These are phyloP conservation scores for Timandra comae DNA, from an alignment of 2,888 invertebrate genomes.

Conservation along the genomic window DNA sequence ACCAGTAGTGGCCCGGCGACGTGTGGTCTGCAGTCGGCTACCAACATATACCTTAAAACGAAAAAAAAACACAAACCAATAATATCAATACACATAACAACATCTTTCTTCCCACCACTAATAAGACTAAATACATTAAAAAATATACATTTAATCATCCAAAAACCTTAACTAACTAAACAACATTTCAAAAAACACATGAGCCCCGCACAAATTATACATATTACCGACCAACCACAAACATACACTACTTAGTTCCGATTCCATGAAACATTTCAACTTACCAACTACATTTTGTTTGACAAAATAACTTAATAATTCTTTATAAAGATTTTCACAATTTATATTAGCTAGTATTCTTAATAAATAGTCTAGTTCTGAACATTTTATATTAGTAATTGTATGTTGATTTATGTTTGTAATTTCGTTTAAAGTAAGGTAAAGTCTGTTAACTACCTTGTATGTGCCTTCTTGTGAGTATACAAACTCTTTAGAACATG, in stretches of 20 bases:
- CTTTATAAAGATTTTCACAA: constrained; percentile 20
- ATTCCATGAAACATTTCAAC: constrained; percentile 28
- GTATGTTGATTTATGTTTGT: too few species aligned
- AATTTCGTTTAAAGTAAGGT: background rate
- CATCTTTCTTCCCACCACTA: background rate
- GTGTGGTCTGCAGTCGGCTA: too few species aligned
- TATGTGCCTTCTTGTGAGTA: constrained; percentile 1
- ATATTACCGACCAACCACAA: constrained; percentile 58
- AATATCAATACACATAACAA: too few species aligned
- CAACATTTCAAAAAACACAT: constrained; percentile 29
- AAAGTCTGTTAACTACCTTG: background rate
- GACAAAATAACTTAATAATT: constrained; percentile 30
- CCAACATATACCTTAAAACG: too few species aligned
- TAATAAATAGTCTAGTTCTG: constrained; percentile 36
- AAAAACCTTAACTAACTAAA: constrained; percentile 7
- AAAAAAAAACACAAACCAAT: too few species aligned
- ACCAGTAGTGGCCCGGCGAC: too few species aligned
- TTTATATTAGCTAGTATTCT: constrained; percentile 48
- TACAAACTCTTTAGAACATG: constrained; percentile 46
- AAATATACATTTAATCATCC: background rate
- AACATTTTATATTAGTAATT: constrained; percentile 10
- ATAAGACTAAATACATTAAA: background rate
- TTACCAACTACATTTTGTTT: constrained; percentile 21
- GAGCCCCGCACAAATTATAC: constrained; percentile 30
- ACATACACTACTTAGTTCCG: constrained; percentile 26